Evolutionary conservation across 2,888 invertebrate genomes (phyloP).

Genomic region (Ormyrus nitidulus): DNA sequence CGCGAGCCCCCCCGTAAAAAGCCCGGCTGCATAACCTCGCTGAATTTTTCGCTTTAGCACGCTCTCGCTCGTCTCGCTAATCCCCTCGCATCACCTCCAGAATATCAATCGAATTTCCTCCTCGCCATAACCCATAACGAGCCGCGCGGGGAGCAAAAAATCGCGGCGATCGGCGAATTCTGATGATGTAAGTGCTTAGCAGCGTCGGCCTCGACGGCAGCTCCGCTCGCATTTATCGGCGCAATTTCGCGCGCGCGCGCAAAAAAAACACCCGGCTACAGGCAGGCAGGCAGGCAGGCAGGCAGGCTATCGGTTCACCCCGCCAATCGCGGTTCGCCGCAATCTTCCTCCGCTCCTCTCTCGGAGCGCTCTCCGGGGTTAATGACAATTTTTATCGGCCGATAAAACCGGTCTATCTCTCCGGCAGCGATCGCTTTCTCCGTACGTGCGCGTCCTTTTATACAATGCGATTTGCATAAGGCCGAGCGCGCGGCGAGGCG

Average conservation of each 20-base stretch:
- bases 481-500: slow-evolving; percentile 53
- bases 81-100: too few species aligned
- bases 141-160: too few species aligned
- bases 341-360: slow-evolving; percentile 1
- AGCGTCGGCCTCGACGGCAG: neutral
- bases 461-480: slow-evolving; percentile 68
- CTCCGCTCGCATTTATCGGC: slow-evolving; percentile 16
- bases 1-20: too few species aligned
- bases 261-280: neutral
- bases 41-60: too few species aligned
- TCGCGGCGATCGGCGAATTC: too few species aligned
- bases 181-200: too few species aligned
- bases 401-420: slow-evolving; percentile 65
- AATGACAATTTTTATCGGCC: slow-evolving; percentile 54
- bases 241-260: slow-evolving; percentile 18
- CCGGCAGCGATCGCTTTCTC: slow-evolving; percentile 56
- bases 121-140: too few species aligned
- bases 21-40: too few species aligned
- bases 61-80: neutral
- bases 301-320: too few species aligned
- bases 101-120: too few species aligned
- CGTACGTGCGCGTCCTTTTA: slow-evolving; percentile 49
- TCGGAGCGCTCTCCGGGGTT: slow-evolving; percentile 20
- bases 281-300: too few species aligned
- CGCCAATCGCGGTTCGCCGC: slow-evolving; percentile 39